Evolutionary conservation across 2,888 invertebrate genomes (phyloP), one percentile per base, ranked within the genome.

Genomic region (Tenthredo livida): DNA sequence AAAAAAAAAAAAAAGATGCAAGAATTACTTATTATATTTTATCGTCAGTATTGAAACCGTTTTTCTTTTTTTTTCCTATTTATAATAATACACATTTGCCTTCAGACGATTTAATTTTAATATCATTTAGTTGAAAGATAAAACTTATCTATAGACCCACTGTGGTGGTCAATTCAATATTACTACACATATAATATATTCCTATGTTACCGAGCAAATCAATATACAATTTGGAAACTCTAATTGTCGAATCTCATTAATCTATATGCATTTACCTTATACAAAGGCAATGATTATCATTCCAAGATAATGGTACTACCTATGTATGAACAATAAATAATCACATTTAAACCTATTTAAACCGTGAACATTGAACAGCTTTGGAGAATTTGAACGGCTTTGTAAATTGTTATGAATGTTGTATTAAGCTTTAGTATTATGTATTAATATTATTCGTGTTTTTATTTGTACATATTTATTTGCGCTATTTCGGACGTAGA

Each of bases 391-490:
- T 73, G 47, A 75, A 75, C 37, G 84, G 89, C 88, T 90, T 91
- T 90, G 89, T 90, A 90, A 88, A 91, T 90, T 89, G 86, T 89
- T 90, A 87, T 88, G 88, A 84, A 87, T 88, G 87, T 91, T 89
- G 86, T 82, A 87, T 87, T 88, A 88, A 88, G 88, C 77, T 86
- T 84, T 88, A 87, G 75, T 87, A 86, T 87, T 89, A 89, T 25
- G 47, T 86, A 84, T 73, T 50, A 73, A 65, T 85, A 58, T 67
- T 87, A 86, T 84, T 87, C 84, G 84, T 89, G 86, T 84, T 87
- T 87, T 88, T 87, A 90, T 89, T 87, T 91, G 90, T 90, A 91
- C 84, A 89, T 89, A 90, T 90, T 89, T 89, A 87, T 89, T 90
- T 89, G 87, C 88, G 88, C 80, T 89, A 85, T 80, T 40, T 61